Evolutionary conservation across 2,888 invertebrate species (phyloP).

Genomic region (Rhogogaster chlorosoma): DNA sequence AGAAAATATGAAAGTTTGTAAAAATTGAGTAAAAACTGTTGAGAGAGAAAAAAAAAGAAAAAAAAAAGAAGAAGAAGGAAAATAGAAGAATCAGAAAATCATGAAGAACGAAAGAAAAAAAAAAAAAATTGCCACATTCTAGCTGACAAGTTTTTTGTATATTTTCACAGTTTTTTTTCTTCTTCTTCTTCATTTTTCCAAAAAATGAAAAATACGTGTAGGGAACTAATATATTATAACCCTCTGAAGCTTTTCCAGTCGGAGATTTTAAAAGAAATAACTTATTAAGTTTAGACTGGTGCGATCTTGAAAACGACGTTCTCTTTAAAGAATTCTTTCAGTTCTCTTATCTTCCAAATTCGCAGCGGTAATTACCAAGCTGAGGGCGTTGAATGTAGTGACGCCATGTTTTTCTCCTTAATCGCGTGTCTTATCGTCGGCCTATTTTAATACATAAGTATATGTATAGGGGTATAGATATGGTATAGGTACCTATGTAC

Average conservation of each 20-base stretch:
- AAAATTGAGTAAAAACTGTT: no score
- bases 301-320: not conserved
- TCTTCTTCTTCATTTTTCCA: no score
- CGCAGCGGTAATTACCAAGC: conserved; percentile 27
- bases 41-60: not conserved
- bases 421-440: conserved; percentile 35
- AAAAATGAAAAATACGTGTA: no score
- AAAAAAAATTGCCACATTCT: not conserved
- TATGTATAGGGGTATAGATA: not conserved
- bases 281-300: no score
- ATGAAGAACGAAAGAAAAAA: not conserved
- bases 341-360: conserved; percentile 25
- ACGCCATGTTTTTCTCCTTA: conserved; percentile 32
- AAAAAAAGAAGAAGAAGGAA: not conserved
- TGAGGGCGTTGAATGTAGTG: conserved; percentile 37
- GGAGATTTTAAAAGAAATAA: not conserved
- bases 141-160: no score
- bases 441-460: conserved; percentile 13
- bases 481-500: not conserved
- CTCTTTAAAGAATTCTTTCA: conserved; percentile 37
- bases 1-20: no score
- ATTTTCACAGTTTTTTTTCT: no score
- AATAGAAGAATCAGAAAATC: not conserved
- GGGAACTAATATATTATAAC: no score
- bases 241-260: no score